Base-by-base conservation (phyloP, 2,113 vertebrate genomes). In the Cynopterus brachyotis region DNA sequence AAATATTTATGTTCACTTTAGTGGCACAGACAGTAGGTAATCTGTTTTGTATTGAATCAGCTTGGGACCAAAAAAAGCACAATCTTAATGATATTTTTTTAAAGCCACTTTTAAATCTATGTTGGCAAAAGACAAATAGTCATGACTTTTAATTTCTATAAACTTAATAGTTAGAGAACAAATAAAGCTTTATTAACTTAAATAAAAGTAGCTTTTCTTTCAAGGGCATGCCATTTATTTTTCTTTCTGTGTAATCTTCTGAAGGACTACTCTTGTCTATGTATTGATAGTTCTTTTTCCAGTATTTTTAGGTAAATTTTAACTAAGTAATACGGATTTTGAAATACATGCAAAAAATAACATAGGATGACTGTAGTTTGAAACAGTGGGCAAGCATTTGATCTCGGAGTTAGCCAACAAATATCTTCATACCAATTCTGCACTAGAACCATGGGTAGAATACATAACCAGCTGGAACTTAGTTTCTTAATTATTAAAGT, bases 1-100 rank as follows among this genome's bases (percentile, higher is more conserved):
- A 99, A 98, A 98, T 98, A 99, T 99, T 98, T 98, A 99, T 98
- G 98, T 98, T 97, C 96, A 98, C 98, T 98, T 98, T 98, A 98
- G 95, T 98, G 96, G 97, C 96, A 96, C 92, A 98, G 98, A 98
- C 98, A 98, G 98, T 97, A 98, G 98, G 98, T 98, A 98, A 99
- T 98, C 98, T 98, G 97, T 97, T 98, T 98, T 98, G 98, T 98
- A 98, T 98, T 98, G 98, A 98, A 98, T 98, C 98, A 98, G 87
- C 97, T 98, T 93, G 87, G 93, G 92, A 97, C 47, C 86, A 90
- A 96, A 98, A 98, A 97, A 91, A 3, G 72, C 89, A 96, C 97
- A 97, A 98, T 92, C 97, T 98, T 98, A 99, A 98, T 99, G 98
- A 99, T 98, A 98, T 98, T 98, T 98, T 98, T 98, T 99, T 97